Conservation (phyloP, 2,888 invertebrate species). For the Stenotaenia linearis region DNA sequence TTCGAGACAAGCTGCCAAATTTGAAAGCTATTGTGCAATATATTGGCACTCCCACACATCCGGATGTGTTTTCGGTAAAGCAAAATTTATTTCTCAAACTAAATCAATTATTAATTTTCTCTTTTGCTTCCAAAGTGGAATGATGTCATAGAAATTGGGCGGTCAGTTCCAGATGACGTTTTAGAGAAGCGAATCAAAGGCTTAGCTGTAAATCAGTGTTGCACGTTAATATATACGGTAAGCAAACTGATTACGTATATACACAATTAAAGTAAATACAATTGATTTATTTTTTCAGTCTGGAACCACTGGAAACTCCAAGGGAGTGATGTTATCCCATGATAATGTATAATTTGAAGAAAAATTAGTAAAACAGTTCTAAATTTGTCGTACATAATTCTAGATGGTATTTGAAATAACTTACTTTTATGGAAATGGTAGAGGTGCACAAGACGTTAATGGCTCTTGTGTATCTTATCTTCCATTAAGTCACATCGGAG, state of each 20-base stretch:
- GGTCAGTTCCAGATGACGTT: constrained; percentile 40
- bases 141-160: constrained; percentile 43
- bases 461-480: neutral
- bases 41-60: constrained; percentile 39
- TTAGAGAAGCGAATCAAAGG: constrained; percentile 41
- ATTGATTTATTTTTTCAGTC: constrained; percentile 55
- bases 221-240: constrained; percentile 45
- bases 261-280: neutral
- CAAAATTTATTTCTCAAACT: no score
- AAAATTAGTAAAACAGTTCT: no score
- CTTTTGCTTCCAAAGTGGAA: constrained; percentile 42
- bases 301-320: constrained; percentile 80
- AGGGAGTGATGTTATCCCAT: constrained; percentile 88
- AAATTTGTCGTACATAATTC: no score
- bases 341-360: constrained; percentile 59
- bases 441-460: neutral
- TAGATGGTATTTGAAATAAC: neutral
- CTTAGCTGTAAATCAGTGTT: constrained; percentile 44
- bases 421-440: neutral
- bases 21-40: constrained; percentile 48
- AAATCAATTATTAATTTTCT: no score
- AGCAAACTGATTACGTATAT: neutral
- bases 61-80: constrained; percentile 34
- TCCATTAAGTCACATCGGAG: neutral
- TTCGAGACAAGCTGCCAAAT: constrained; percentile 36